Percentiles rank a stretch among this genome's conserved stretches.
These are phyloP conservation scores for Perdita meconis DNA, from an alignment of 2,888 invertebrate species.

Conservation along the genomic window DNA sequence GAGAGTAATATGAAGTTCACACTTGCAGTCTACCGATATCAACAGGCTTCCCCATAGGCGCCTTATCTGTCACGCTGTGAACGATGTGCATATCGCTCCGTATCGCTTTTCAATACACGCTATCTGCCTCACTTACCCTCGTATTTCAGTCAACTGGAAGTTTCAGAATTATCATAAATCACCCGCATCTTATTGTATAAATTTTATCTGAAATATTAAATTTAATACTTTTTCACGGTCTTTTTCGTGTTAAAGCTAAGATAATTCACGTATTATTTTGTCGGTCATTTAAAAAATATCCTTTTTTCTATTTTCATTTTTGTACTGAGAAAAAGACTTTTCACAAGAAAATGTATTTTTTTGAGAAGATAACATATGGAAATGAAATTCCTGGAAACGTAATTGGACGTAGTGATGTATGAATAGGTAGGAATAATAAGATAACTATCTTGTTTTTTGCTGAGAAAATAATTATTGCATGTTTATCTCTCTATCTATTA, in stretches of 20 bases:
- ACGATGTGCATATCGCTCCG: conserved; percentile 18
- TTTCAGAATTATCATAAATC: conserved; percentile 25
- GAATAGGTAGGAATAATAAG: too few species aligned
- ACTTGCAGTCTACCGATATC: conserved; percentile 55
- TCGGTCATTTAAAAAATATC: too few species aligned
- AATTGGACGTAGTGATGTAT: too few species aligned
- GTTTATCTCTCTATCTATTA: too few species aligned
- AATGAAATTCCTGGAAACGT: too few species aligned
- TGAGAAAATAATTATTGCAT: too few species aligned
- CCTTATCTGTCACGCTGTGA: conserved; percentile 54
- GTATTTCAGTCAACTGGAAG: neutral
- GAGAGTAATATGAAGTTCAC: conserved; percentile 8
- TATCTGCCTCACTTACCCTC: conserved; percentile 17
- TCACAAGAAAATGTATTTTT: too few species aligned
- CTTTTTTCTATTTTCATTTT: too few species aligned
- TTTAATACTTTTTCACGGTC: neutral
- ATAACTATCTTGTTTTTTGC: too few species aligned
- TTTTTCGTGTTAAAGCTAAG: neutral
- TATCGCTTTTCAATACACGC: conserved; percentile 35
- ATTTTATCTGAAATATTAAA: conserved; percentile 1
- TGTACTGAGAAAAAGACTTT: too few species aligned
- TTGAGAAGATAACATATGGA: too few species aligned
- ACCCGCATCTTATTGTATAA: neutral
- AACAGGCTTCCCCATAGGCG: conserved; percentile 44
- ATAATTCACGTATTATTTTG: neutral